A percentile compares a stretch with the other conserved stretches of the same genome.
Conservation (phyloP, 1,140 invertebrate species). For the Scaptomyza montana region DNA sequence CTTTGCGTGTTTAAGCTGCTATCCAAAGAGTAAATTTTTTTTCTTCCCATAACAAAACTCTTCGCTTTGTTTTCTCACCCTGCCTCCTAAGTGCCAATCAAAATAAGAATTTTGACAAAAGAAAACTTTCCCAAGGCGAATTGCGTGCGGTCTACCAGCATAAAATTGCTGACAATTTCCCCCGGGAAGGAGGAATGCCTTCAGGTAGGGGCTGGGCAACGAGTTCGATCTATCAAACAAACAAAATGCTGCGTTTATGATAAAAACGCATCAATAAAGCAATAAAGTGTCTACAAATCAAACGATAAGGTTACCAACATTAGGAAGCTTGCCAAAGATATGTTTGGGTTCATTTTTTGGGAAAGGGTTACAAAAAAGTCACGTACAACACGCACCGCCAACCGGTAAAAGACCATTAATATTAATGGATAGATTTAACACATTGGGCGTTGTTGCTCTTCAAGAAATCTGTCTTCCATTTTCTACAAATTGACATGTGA, state of each 20-base stretch:
- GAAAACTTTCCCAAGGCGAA: conserved; percentile 78
- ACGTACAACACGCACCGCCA: conserved; percentile 74
- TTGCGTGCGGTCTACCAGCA: conserved; percentile 75
- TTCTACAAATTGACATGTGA: conserved; percentile 78
- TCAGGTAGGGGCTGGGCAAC: conserved; percentile 41
- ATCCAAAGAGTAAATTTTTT: background rate
- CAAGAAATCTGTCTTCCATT: conserved; percentile 54
- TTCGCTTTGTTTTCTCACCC: conserved; percentile 50
- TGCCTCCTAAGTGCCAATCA: conserved; percentile 73
- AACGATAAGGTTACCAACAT: conserved; percentile 61
- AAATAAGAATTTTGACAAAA: conserved; percentile 72
- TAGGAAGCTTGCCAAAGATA: conserved; percentile 58
- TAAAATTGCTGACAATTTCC: conserved; percentile 74
- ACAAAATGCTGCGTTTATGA: conserved; percentile 73
- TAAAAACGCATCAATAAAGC: conserved; percentile 81
- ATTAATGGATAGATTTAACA: conserved; percentile 82
- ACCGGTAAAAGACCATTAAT: conserved; percentile 70
- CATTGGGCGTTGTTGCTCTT: conserved; percentile 75
- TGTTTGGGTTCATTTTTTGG: conserved; percentile 1
- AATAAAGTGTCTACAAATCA: conserved; percentile 83
- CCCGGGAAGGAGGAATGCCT: conserved; percentile 26
- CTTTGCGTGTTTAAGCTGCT: conserved; percentile 24
- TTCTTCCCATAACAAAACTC: conserved; percentile 60
- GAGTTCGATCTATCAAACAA: conserved; percentile 73
- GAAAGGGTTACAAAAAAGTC: conserved; percentile 79